phyloP scores from a whole-genome alignment of 2,888 invertebrate species.

The Elysia crispata region DNA sequence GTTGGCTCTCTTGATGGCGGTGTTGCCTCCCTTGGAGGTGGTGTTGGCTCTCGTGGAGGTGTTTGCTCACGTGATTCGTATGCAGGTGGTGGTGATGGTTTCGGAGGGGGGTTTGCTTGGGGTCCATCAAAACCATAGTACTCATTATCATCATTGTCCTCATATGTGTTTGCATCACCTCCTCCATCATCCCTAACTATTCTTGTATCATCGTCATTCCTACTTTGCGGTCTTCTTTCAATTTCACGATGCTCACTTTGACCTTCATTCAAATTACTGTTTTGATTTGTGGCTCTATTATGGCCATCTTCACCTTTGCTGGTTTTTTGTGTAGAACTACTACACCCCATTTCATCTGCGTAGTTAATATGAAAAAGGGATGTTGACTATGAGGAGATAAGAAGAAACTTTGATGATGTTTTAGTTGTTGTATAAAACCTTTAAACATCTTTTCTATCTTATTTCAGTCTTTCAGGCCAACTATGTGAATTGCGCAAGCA shows the following conservation, averaged over 20 bases:
- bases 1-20: not conserved
- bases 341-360: not conserved
- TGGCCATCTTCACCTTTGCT: not conserved
- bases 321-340: not conserved
- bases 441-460: too few species aligned
- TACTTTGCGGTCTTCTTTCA: not conserved
- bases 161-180: not conserved
- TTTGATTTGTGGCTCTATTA: not conserved
- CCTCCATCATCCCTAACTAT: not conserved
- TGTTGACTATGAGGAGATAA: not conserved
- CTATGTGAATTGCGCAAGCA: too few species aligned
- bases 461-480: too few species aligned
- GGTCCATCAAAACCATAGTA: not conserved
- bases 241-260: not conserved
- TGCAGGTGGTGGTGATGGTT: too few species aligned
- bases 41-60: not conserved
- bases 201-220: not conserved
- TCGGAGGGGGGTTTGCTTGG: not conserved
- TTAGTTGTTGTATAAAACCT: too few species aligned
- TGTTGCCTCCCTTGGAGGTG: not conserved
- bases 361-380: not conserved
- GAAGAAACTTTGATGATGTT: not conserved
- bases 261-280: not conserved
- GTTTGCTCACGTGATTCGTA: too few species aligned
- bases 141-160: not conserved